These are phyloP conservation scores for Eurois occulta DNA, from an alignment of 2,888 invertebrate genomes.

Conservation along the genomic window DNA sequence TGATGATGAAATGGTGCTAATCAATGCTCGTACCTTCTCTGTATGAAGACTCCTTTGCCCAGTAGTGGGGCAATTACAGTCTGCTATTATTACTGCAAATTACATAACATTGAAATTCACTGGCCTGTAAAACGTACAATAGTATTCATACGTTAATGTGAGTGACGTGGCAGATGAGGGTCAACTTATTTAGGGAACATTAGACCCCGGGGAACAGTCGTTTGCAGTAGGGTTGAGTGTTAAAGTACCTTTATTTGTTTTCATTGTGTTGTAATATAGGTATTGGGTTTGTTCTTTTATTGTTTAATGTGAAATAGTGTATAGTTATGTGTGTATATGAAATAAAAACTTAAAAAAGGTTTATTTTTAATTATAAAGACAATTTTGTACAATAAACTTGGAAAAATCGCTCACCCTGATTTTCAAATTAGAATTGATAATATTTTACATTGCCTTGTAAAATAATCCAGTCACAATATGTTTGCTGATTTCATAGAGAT, in stretches of 20 bases:
- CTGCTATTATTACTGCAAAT: not conserved
- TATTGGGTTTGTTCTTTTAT: too few relatives aligned
- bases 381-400: too few relatives aligned
- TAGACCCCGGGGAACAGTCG: constrained; percentile 31
- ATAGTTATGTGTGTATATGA: too few relatives aligned
- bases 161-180: constrained; percentile 54
- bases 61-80: not conserved
- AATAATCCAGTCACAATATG: too few relatives aligned
- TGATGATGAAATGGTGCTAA: not conserved
- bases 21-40: not conserved
- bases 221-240: constrained; percentile 36
- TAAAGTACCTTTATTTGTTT: constrained; percentile 40
- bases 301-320: too few relatives aligned
- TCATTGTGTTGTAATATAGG: not conserved
- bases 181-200: constrained; percentile 36
- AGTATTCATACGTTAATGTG: constrained; percentile 42
- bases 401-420: too few relatives aligned
- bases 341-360: too few relatives aligned
- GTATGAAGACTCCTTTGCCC: not conserved
- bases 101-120: constrained; percentile 31
- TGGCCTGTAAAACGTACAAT: constrained; percentile 19
- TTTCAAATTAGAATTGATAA: too few relatives aligned
- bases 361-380: too few relatives aligned
- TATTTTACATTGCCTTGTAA: too few relatives aligned
- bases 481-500: too few relatives aligned